Conservation (phyloP, 1,140 invertebrate genomes). For the Trichomalopsis sarcophagae region DNA sequence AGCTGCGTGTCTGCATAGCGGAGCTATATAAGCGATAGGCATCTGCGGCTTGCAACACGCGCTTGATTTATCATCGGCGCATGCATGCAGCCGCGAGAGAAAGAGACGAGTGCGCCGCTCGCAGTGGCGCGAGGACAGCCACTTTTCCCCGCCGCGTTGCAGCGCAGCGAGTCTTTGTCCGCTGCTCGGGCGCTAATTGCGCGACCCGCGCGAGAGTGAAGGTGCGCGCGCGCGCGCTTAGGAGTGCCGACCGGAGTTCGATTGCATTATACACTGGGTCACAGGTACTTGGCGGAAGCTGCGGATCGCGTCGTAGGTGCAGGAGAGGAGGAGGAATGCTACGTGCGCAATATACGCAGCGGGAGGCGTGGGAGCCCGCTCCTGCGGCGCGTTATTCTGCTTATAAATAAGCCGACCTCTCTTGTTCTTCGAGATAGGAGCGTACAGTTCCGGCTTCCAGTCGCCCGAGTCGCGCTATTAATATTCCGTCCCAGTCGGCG, state of each 20-base stretch:
- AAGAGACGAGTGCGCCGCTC: background rate
- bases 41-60: conserved; percentile 30
- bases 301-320: no score
- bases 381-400: conserved; percentile 51
- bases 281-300: no score
- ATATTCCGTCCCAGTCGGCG: conserved; percentile 42
- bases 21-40: conserved; percentile 3
- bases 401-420: conserved; percentile 54
- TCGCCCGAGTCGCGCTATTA: conserved; percentile 51
- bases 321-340: background rate
- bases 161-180: background rate
- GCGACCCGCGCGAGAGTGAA: background rate
- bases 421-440: conserved; percentile 11
- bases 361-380: conserved; percentile 49
- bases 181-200: background rate
- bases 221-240: background rate
- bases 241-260: no score
- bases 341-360: conserved; percentile 35
- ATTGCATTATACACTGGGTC: no score
- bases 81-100: background rate
- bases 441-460: conserved; percentile 56
- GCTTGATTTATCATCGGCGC: conserved; percentile 41
- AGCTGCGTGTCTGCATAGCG: background rate
- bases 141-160: conserved; percentile 4
- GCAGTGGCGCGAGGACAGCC: conserved; percentile 33